Evolutionary conservation across 2,797 vertebrate species (phyloP), one percentile per base, ranked within the genome.

Genomic region (Oreochromis grahami): DNA sequence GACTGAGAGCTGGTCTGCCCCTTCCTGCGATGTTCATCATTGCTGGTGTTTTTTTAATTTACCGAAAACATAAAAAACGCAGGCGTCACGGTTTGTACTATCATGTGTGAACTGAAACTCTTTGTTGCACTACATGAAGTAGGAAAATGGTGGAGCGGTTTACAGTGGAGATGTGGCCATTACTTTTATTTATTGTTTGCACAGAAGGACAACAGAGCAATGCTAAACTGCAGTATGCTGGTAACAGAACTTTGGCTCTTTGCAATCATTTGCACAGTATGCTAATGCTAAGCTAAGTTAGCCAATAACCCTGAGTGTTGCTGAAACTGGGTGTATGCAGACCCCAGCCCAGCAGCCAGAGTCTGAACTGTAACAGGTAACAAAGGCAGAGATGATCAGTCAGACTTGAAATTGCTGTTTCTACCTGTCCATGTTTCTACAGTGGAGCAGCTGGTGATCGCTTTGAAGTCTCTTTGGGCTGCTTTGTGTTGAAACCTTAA

Each of bases 301-400:
- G 56, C 56, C 29, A 60, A 60, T 60, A 60, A 34, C 56, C 32
- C 29, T 4, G 5, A 11, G 29, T 60, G 29, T 34, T 60, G 56
- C 56, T 60, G 56, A 60, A 34, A 34, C 2, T 60, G 56, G 29
- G 5, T 34, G 29, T 34, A 60, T 19, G 56, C 0, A 19, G 56
- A 19, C 0, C 15, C 9, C 56, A 58, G 8, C 55, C 0, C 24
- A 32, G 26, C 55, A 2, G 15, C 0, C 29, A 60, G 29, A 60
- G 29, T 10, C 56, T 60, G 56, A 60, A 60, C 15, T 34, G 11
- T 1, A 11, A 19, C 29, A 60, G 9, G 15, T 60, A 60, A 34
- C 56, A 60, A 60, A 4, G 5, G 15, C 56, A 34, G 56, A 11
- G 56, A 60, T 60, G 56, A 60, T 60, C 55, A 56, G 53, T 56